A percentile compares a stretch with the other conserved stretches of the same genome.
phyloP scores from a whole-genome alignment of 1,140 invertebrate species.

The Acromyrmex heyeri region DNA sequence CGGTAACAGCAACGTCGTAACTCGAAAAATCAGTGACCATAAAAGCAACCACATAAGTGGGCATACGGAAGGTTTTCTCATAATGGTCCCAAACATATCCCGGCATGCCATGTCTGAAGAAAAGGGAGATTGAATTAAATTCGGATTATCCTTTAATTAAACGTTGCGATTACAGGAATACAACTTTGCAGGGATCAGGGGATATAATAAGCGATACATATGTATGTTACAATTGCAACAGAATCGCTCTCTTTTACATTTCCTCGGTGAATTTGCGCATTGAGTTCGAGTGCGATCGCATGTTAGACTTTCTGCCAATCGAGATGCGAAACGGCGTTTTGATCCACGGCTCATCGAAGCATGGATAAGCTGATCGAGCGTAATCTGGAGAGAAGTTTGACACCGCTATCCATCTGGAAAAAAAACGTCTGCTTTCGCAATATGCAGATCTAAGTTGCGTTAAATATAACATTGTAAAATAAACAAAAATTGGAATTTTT shows the following conservation, averaged over 20 bases:
- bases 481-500: neutral
- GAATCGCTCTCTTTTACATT: conserved; percentile 85
- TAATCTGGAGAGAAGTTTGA: conserved; percentile 91
- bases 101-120: conserved; percentile 60
- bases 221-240: conserved; percentile 9
- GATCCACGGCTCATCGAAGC: conserved; percentile 94
- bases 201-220: neutral
- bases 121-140: conserved; percentile 1
- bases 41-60: conserved; percentile 94
- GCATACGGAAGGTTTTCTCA: conserved; percentile 92
- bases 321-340: conserved; percentile 92
- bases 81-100: conserved; percentile 90
- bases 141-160: neutral
- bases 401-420: conserved; percentile 66
- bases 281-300: conserved; percentile 85
- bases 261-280: conserved; percentile 84
- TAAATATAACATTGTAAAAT: neutral
- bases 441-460: neutral
- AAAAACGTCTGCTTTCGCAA: neutral
- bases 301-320: conserved; percentile 85
- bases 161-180: neutral
- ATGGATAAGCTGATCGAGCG: conserved; percentile 94
- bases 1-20: conserved; percentile 74
- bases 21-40: conserved; percentile 91
- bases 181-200: neutral